Conservation (phyloP, 2,113 vertebrate genomes). For the Sardina pilchardus region DNA sequence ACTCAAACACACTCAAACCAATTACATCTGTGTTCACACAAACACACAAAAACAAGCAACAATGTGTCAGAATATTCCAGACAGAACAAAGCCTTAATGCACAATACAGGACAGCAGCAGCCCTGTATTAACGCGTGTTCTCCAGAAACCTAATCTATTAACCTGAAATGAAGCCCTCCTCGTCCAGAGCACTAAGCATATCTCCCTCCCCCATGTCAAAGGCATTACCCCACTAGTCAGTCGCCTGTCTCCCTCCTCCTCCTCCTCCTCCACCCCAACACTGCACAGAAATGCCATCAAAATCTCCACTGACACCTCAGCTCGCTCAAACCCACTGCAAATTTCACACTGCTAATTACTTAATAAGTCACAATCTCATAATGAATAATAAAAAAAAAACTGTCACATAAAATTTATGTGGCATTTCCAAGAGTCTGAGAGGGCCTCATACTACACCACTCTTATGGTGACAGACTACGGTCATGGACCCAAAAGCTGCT, state of each 20-base stretch:
- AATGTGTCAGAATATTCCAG: not conserved
- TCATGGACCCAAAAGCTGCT: not conserved
- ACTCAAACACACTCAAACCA: not conserved
- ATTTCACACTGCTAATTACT: constrained; percentile 69
- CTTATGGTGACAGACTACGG: constrained; percentile 31
- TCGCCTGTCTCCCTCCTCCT: not conserved
- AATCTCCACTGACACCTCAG: constrained; percentile 61
- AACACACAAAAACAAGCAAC: not conserved
- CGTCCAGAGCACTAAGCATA: constrained; percentile 36
- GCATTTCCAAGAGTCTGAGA: constrained; percentile 60
- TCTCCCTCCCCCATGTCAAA: constrained; percentile 48
- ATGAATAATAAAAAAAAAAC: constrained; percentile 61
- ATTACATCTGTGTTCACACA: not conserved
- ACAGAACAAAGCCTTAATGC: not conserved
- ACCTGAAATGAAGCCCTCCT: not conserved
- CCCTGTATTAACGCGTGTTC: not conserved
- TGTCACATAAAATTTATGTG: constrained; percentile 67
- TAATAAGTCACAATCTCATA: constrained; percentile 69
- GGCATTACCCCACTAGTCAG: constrained; percentile 10
- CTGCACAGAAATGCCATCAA: not conserved
- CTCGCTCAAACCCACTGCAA: constrained; percentile 68
- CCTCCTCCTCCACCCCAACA: not conserved
- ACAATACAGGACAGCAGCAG: not conserved
- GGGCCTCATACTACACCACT: constrained; percentile 61
- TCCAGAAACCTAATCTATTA: not conserved